A percentile compares a stretch with the other conserved stretches of the same genome.
Conservation (phyloP, 1,140 invertebrate genomes). For the Aricia agestis region DNA sequence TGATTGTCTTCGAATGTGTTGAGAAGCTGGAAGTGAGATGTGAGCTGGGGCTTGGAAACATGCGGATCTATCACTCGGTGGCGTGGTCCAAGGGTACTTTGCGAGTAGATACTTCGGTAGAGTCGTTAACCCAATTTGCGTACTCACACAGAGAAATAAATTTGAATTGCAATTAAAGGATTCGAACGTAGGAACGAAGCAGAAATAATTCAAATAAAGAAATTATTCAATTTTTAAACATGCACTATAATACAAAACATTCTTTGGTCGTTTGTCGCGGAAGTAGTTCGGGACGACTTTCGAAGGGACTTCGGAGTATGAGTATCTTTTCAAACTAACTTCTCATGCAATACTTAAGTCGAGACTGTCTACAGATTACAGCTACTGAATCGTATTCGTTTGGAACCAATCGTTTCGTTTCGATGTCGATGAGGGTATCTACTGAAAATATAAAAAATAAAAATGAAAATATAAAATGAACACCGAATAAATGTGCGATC, state of each 20-base stretch:
- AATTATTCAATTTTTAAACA: conserved; percentile 8
- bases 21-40: conserved; percentile 74
- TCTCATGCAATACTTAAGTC: conserved; percentile 8
- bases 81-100: conserved; percentile 71
- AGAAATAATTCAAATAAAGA: conserved; percentile 20
- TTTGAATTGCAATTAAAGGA: conserved; percentile 26
- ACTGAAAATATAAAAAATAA: conserved; percentile 28
- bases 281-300: conserved; percentile 5
- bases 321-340: not conserved
- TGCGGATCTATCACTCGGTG: conserved; percentile 75
- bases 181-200: conserved; percentile 16
- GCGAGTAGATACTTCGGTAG: conserved; percentile 62
- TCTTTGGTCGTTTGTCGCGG: not conserved
- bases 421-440: conserved; percentile 23
- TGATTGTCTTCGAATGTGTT: conserved; percentile 67
- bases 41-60: conserved; percentile 72
- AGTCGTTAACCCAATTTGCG: conserved; percentile 50
- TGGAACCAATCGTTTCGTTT: conserved; percentile 18
- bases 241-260: conserved; percentile 14
- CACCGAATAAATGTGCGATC: conserved; percentile 64
- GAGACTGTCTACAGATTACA: conserved; percentile 8
- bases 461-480: conserved; percentile 52
- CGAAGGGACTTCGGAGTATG: not conserved
- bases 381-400: conserved; percentile 9
- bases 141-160: conserved; percentile 41